phyloP scores from a whole-genome alignment of 1,140 invertebrate genomes.

The Drosophila kohkoa region DNA sequence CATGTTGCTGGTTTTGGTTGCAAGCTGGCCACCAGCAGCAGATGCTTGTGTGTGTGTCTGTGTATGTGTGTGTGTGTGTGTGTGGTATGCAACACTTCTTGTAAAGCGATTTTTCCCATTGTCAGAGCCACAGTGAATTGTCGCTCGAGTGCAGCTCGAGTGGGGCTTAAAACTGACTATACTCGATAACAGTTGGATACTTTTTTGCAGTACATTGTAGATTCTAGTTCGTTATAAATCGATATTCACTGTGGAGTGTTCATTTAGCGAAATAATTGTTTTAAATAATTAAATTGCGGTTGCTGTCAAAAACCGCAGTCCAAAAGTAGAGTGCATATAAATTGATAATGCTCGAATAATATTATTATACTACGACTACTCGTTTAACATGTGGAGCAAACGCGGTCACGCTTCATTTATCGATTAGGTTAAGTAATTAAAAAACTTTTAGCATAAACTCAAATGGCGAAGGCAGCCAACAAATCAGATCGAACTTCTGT shows the following conservation, averaged over 20 bases:
- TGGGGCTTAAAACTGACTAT: not conserved
- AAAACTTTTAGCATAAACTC: conserved; percentile 17
- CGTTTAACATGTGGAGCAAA: not conserved
- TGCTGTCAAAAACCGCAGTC: conserved; percentile 8
- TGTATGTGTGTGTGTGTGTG: too few relatives aligned
- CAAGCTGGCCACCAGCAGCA: not conserved
- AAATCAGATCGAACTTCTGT: conserved; percentile 3
- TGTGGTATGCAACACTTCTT: conserved; percentile 32
- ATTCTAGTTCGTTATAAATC: not conserved
- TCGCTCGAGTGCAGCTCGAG: conserved; percentile 1
- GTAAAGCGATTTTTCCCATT: not conserved
- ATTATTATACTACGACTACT: conserved; percentile 3
- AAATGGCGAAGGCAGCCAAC: not conserved
- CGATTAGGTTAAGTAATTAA: conserved; percentile 44
- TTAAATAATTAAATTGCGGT: conserved; percentile 39
- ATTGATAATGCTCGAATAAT: conserved; percentile 20
- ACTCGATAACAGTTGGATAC: not conserved
- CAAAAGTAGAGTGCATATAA: conserved; percentile 33
- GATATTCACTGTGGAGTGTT: conserved; percentile 1
- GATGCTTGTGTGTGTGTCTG: not conserved
- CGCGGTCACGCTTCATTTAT: conserved; percentile 12
- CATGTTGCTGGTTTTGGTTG: conserved; percentile 33
- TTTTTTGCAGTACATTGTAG: not conserved
- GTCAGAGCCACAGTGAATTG: conserved; percentile 6
- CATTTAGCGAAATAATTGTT: conserved; percentile 13